Conservation (phyloP, 1,140 invertebrate species). For the Trachymyrmex cornetzi region DNA sequence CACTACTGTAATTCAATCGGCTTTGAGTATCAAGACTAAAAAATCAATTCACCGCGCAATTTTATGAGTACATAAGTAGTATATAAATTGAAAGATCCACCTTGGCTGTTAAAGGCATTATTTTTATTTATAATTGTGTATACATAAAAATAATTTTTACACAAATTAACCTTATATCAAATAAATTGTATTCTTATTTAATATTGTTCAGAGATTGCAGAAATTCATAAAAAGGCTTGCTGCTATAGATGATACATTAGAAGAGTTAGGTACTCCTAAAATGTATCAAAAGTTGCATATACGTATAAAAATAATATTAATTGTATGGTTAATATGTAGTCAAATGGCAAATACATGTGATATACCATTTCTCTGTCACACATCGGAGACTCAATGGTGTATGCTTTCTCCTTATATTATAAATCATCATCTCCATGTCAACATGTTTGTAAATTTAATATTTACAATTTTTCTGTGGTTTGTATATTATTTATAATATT, state of each 20-base stretch:
- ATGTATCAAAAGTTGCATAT: slow-evolving; percentile 5
- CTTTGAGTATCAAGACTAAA: no score
- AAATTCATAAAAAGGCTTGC: slow-evolving; percentile 17
- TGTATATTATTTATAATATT: background rate
- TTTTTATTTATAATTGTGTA: no score
- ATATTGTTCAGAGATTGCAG: slow-evolving; percentile 13
- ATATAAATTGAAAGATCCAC: no score
- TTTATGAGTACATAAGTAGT: no score
- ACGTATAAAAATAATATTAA: background rate
- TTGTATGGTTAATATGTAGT: background rate
- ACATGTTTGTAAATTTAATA: background rate
- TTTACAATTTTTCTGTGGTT: background rate
- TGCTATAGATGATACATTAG: slow-evolving; percentile 32
- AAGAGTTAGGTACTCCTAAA: slow-evolving; percentile 22
- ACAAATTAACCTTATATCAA: background rate
- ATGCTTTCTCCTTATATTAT: background rate
- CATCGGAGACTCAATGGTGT: background rate
- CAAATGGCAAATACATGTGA: background rate
- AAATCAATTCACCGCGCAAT: no score
- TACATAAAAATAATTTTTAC: no score
- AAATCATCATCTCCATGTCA: background rate
- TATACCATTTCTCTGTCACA: background rate
- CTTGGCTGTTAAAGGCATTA: no score
- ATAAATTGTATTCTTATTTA: background rate
- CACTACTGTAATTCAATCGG: no score